Percentiles rank a stretch among this genome's conserved stretches.
phyloP scores from a whole-genome alignment of 2,113 vertebrate species.

The Megaptera novaeangliae region DNA sequence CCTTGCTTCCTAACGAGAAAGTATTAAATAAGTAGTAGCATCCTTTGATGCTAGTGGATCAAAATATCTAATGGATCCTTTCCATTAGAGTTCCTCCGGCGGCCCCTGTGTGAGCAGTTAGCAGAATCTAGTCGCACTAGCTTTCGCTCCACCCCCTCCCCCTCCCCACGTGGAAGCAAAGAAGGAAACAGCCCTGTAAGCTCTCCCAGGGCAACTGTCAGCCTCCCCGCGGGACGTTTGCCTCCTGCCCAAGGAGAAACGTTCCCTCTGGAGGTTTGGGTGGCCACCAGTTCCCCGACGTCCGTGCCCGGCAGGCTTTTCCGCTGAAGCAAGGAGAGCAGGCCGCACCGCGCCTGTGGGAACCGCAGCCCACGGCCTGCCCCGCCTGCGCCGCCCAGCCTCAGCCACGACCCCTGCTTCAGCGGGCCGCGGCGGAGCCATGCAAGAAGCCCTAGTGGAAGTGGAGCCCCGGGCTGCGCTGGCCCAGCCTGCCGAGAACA shows the following conservation, averaged over 20 bases:
- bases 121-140: background rate
- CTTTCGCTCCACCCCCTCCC: background rate
- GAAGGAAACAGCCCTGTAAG: background rate
- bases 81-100: background rate
- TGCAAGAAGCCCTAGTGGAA: accelerated
- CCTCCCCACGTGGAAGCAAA: background rate
- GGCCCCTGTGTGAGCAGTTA: background rate
- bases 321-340: background rate
- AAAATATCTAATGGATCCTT: background rate
- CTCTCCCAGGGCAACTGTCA: background rate
- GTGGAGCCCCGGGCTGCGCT: accelerated
- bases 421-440: accelerated
- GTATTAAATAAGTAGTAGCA: background rate
- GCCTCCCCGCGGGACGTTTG: background rate
- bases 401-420: accelerated
- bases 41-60: background rate
- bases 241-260: background rate
- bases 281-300: accelerated
- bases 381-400: background rate
- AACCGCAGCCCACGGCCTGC: accelerated
- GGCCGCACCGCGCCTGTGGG: accelerated
- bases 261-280: background rate
- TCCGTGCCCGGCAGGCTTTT: accelerated
- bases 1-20: background rate
- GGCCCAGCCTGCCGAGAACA: accelerated